Evolutionary conservation across 2,113 vertebrate genomes (phyloP).

Genomic region (Scophthalmus maximus): DNA sequence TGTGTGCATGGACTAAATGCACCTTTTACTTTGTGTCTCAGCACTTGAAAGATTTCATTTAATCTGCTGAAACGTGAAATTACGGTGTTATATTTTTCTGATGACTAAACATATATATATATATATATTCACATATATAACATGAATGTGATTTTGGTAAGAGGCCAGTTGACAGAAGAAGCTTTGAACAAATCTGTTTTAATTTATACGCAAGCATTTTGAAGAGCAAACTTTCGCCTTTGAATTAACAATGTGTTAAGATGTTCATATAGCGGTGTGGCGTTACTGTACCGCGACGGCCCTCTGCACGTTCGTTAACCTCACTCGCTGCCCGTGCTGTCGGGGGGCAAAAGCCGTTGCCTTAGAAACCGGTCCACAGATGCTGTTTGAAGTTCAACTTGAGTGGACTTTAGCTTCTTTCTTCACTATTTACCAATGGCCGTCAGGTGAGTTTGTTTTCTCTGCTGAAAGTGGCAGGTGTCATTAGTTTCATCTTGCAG

Average conservation of each 20-base stretch:
- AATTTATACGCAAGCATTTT: background rate
- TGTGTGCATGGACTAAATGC: background rate
- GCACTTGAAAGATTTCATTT: background rate
- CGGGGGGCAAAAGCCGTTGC: constrained; percentile 25
- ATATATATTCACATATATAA: too few relatives aligned
- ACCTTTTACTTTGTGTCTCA: too few relatives aligned
- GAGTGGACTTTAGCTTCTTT: background rate
- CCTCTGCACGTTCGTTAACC: constrained; percentile 29
- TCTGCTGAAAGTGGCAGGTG: background rate
- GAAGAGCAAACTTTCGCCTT: background rate
- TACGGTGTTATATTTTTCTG: background rate
- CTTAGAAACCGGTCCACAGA: constrained; percentile 33
- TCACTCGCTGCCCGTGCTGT: constrained; percentile 12
- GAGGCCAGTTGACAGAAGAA: background rate
- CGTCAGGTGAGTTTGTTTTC: background rate
- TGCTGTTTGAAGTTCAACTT: background rate
- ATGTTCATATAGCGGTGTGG: constrained; percentile 15
- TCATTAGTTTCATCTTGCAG: background rate
- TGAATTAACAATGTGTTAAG: background rate
- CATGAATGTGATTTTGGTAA: constrained; percentile 28
- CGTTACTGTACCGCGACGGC: constrained; percentile 24
- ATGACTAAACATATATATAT: background rate
- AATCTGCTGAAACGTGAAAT: background rate
- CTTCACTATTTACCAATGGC: background rate
- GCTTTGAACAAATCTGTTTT: background rate